Evolutionary conservation across 2,888 invertebrate genomes (phyloP).

Genomic region (Conistra vaccinii): DNA sequence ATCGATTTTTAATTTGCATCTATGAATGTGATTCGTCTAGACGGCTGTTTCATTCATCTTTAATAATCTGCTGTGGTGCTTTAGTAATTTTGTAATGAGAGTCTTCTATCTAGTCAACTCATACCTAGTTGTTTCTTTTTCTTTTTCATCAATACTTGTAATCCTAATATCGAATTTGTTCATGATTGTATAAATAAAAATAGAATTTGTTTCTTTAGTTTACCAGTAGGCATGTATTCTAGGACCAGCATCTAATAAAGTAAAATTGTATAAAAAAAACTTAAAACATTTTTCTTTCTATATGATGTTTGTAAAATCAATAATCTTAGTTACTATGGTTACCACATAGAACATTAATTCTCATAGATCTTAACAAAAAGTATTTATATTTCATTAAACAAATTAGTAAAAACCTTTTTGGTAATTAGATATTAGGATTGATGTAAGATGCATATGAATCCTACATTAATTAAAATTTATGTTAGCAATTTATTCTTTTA

Average conservation of each 20-base stretch:
- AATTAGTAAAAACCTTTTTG: not conserved
- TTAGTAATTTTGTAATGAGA: not conserved
- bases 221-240: no score
- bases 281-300: no score
- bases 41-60: constrained; percentile 39
- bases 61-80: not conserved
- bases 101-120: not conserved
- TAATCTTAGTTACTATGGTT: no score
- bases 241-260: no score
- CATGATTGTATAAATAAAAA: no score
- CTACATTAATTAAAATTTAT: not conserved
- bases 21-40: constrained; percentile 36
- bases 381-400: no score
- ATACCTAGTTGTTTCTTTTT: not conserved
- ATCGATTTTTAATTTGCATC: constrained; percentile 25
- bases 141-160: not conserved
- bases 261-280: no score
- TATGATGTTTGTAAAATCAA: no score
- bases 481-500: not conserved
- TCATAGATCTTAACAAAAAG: no score
- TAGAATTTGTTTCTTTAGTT: no score
- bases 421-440: not conserved
- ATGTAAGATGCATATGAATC: not conserved
- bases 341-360: no score
- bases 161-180: not conserved